phyloP scores from a whole-genome alignment of 2,888 invertebrate genomes.

The Epirrhoe alternata region DNA sequence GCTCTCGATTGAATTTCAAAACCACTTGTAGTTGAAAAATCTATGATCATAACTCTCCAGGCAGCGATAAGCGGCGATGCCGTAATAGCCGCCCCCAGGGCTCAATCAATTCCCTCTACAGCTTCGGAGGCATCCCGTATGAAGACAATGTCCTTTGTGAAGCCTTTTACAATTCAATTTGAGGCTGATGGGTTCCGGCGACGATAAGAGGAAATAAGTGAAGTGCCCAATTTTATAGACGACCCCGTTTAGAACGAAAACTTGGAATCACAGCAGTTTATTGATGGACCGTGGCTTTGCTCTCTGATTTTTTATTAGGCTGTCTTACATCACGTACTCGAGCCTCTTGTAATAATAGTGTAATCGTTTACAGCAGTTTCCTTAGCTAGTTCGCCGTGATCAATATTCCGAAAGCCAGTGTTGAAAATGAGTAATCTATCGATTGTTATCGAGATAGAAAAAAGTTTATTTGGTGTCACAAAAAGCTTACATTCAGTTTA shows the following conservation, averaged over 20 bases:
- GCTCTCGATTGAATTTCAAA: conserved; percentile 20
- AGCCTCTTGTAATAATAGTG: neutral
- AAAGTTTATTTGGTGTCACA: too few species aligned
- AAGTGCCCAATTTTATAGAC: conserved; percentile 29
- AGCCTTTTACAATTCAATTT: conserved; percentile 36
- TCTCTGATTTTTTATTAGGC: neutral
- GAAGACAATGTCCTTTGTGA: conserved; percentile 36
- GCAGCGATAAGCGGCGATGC: conserved; percentile 50
- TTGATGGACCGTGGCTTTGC: neutral
- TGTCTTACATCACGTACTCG: neutral
- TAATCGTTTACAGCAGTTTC: too few species aligned
- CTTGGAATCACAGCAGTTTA: conserved; percentile 21
- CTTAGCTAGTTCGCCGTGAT: too few species aligned
- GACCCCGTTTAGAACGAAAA: conserved; percentile 20
- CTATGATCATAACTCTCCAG: conserved; percentile 33
- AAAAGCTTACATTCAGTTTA: too few species aligned
- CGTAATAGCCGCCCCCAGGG: conserved; percentile 48
- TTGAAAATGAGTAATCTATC: too few species aligned
- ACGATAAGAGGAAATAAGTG: conserved; percentile 30
- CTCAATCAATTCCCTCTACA: conserved; percentile 48
- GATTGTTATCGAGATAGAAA: too few species aligned
- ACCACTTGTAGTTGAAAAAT: conserved; percentile 33
- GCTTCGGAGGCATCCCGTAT: conserved; percentile 30
- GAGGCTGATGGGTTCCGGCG: conserved; percentile 31
- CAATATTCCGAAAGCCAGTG: too few species aligned